Percentiles rank a stretch among this genome's conserved stretches.
Conservation (phyloP, 2,113 vertebrate species). For the Melanocharis versteri region DNA sequence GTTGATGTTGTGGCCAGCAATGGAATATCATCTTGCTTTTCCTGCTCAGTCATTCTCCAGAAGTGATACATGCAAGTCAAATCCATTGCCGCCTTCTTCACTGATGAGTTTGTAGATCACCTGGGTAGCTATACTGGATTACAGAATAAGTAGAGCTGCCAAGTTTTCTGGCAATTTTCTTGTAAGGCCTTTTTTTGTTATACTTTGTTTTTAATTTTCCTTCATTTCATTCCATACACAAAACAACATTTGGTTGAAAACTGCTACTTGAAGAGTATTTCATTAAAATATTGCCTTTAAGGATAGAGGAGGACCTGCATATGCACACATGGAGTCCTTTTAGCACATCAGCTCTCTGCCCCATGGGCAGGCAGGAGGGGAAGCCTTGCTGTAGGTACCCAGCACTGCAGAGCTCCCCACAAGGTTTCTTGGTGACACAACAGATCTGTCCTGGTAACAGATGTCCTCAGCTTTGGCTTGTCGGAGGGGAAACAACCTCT, state of each 20-base stretch:
- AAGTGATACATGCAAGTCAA: background rate
- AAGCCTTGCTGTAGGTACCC: background rate
- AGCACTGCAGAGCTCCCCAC: background rate
- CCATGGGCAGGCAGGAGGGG: background rate
- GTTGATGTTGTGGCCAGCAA: background rate
- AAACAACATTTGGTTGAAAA: background rate
- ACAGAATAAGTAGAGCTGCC: background rate
- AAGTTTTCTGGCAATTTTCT: background rate
- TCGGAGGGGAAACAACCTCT: background rate
- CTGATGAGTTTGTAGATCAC: background rate
- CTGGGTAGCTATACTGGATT: background rate
- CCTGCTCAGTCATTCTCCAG: background rate
- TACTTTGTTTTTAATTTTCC: background rate
- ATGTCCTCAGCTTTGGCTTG: background rate
- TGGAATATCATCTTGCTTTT: background rate
- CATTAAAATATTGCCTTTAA: background rate
- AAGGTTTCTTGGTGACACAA: background rate
- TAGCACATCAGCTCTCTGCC: background rate
- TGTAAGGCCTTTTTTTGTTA: background rate
- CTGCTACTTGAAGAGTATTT: background rate
- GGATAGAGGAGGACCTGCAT: background rate
- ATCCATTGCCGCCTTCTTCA: background rate
- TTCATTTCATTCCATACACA: background rate
- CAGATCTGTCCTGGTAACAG: background rate
- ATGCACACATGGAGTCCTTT: background rate